Conservation (phyloP, 2,888 invertebrate genomes). For the Julus scanicus region DNA sequence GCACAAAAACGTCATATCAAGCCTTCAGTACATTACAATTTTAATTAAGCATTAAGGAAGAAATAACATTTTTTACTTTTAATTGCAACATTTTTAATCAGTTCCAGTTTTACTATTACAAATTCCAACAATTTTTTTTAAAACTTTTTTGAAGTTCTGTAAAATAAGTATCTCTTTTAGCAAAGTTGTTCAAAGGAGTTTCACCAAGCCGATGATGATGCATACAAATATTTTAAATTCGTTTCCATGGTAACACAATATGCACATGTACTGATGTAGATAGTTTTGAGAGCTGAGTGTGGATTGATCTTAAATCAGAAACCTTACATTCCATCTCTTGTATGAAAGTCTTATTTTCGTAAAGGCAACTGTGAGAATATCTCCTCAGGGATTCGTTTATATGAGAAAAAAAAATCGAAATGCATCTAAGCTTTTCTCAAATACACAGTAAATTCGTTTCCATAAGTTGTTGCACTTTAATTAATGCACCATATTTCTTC, state of each 20-base stretch:
- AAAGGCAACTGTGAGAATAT: slow-evolving; percentile 2
- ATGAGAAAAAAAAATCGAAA: not conserved
- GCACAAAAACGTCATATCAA: no score
- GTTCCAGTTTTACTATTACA: no score
- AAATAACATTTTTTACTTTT: no score
- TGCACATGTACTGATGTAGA: not conserved
- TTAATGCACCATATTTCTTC: slow-evolving; percentile 37
- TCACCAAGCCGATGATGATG: not conserved
- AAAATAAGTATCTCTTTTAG: no score
- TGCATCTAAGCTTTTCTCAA: slow-evolving; percentile 16
- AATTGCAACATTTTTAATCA: no score
- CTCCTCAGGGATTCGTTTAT: not conserved
- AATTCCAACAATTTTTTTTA: no score
- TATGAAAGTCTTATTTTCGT: not conserved
- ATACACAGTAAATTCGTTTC: not conserved
- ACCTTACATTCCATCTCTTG: not conserved
- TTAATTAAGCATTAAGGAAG: no score
- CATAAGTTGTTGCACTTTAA: slow-evolving; percentile 28
- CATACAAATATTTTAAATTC: not conserved
- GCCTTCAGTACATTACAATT: no score
- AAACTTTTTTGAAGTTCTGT: no score
- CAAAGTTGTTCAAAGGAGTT: not conserved
- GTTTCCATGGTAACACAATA: not conserved
- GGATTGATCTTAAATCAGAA: not conserved
- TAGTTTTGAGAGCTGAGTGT: not conserved